Conservation (phyloP, 2,113 vertebrate species). For the Sciurus niger region DNA sequence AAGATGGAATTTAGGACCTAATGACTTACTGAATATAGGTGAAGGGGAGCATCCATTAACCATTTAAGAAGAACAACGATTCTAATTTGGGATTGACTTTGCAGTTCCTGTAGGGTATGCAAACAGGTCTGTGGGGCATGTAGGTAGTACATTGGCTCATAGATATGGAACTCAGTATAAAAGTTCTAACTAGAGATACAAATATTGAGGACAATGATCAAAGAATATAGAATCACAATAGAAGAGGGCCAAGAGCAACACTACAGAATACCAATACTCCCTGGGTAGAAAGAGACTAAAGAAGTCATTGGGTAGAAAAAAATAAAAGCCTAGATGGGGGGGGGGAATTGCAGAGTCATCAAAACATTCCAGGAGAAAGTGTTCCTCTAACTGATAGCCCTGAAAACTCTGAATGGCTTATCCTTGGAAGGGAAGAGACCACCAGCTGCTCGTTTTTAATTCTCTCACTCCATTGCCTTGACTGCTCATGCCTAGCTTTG, state of each 20-base stretch:
- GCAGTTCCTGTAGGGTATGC: neutral
- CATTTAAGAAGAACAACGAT: neutral
- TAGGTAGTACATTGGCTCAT: neutral
- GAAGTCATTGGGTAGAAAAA: neutral
- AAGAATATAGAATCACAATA: neutral
- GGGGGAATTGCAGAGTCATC: neutral
- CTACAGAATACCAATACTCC: neutral
- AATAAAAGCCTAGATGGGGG: neutral
- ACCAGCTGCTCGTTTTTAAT: neutral
- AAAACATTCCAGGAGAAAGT: neutral
- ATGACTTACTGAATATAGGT: neutral
- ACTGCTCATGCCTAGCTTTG: constrained; percentile 1
- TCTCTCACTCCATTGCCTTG: neutral
- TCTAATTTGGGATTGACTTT: neutral
- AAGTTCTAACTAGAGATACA: neutral
- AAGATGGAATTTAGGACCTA: neutral
- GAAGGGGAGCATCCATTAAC: neutral
- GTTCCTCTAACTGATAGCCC: neutral
- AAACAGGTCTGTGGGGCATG: neutral
- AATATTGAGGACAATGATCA: neutral
- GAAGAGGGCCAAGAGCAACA: neutral
- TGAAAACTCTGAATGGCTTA: neutral
- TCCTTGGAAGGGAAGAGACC: neutral
- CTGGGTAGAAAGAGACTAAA: neutral
- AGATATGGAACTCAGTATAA: neutral